Percentiles rank a stretch among this genome's conserved stretches.
Conservation (phyloP, 1,140 invertebrate genomes). For the silkworm (Bombyx mori) region ASM3026992v2 NC_085124.1:5365501-5366000, state of each 20-base stretch:
- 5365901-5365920: conserved; percentile 14
- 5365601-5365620: conserved; percentile 3
- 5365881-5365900: conserved; percentile 14
- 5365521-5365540: background rate
- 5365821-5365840: background rate
- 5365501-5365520: too few relatives aligned
- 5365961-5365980: too few relatives aligned
- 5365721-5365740: too few relatives aligned
- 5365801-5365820: conserved; percentile 1
- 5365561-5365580: conserved; percentile 1
- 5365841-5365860: background rate
- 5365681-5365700: too few relatives aligned
- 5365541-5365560: background rate
- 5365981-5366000: too few relatives aligned
- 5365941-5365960: too few relatives aligned
- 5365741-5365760: background rate
- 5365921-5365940: background rate
- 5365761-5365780: conserved; percentile 13
- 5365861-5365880: conserved; percentile 4
- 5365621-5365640: conserved; percentile 3
- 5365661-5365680: conserved; percentile 10
- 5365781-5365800: background rate
- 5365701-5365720: too few relatives aligned
- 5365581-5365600: conserved; percentile 7
- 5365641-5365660: conserved; percentile 4